phyloP scores from a whole-genome alignment of 2,113 vertebrate species.

The Ophiodon elongatus region DNA sequence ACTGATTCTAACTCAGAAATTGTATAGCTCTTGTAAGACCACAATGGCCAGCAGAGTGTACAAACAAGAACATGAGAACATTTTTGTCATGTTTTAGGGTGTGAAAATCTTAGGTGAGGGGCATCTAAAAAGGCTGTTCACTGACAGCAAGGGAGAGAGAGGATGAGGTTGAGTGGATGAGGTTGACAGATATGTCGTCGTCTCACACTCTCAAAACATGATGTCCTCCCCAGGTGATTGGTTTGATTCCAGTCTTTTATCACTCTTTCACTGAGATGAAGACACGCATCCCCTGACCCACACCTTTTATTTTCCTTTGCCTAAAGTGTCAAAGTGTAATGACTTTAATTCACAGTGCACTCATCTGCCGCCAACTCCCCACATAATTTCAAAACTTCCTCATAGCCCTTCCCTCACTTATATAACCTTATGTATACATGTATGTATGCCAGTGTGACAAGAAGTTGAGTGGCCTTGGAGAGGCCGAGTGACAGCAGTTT shows the following conservation, averaged over 20 bases:
- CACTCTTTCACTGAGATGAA: conserved; percentile 39
- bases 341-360: conserved; percentile 34
- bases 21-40: neutral
- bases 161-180: conserved; percentile 70
- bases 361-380: neutral
- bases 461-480: conserved; percentile 33
- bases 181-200: conserved; percentile 73
- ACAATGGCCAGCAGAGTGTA: conserved; percentile 3
- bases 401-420: conserved; percentile 20
- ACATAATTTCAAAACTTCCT: conserved; percentile 22
- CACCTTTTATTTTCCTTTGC: conserved; percentile 14
- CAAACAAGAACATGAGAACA: conserved; percentile 34
- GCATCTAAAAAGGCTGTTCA: conserved; percentile 66
- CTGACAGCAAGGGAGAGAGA: conserved; percentile 65
- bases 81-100: conserved; percentile 21
- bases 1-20: neutral
- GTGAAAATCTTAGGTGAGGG: conserved; percentile 51
- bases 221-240: conserved; percentile 76
- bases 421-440: conserved; percentile 40
- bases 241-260: conserved; percentile 55
- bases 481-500: conserved; percentile 64
- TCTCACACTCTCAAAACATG: conserved; percentile 63
- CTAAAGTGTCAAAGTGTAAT: conserved; percentile 9
- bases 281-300: conserved; percentile 24
- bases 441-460: conserved; percentile 38